Conservation (phyloP, 2,113 vertebrate species). For the Psilopogon haemacephalus region DNA sequence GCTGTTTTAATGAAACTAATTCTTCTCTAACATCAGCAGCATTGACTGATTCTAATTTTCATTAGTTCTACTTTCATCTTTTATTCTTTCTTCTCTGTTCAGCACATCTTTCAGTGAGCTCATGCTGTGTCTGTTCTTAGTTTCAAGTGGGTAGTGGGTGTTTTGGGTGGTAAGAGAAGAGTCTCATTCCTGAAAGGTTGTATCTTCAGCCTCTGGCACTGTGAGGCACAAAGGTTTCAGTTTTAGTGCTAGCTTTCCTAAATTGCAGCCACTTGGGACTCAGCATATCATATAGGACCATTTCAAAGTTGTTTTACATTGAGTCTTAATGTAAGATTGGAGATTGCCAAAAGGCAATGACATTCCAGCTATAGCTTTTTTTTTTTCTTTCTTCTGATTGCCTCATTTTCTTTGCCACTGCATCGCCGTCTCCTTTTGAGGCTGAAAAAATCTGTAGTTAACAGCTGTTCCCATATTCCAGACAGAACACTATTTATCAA, state of each 20-base stretch:
- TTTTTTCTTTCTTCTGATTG: background rate
- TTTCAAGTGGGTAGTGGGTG: background rate
- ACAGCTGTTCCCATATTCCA: background rate
- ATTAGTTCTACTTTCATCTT: background rate
- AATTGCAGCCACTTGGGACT: background rate
- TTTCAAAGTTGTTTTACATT: background rate
- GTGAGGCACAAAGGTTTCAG: background rate
- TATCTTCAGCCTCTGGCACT: background rate
- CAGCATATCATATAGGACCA: background rate
- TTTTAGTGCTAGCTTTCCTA: background rate
- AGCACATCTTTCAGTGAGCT: background rate
- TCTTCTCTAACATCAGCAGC: conserved; percentile 4
- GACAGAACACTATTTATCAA: background rate
- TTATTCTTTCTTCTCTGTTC: conserved; percentile 7
- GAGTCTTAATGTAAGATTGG: background rate
- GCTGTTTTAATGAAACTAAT: conserved; percentile 20
- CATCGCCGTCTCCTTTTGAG: background rate
- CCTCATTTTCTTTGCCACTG: background rate
- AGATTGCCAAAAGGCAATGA: background rate
- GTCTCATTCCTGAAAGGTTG: background rate
- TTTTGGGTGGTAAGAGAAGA: background rate
- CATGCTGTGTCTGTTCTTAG: background rate
- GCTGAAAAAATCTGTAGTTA: background rate
- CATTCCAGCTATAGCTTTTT: background rate
- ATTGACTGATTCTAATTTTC: conserved; percentile 37